Evolutionary conservation across 2,888 invertebrate species (phyloP).

Genomic region (Cylindroiulus punctatus): DNA sequence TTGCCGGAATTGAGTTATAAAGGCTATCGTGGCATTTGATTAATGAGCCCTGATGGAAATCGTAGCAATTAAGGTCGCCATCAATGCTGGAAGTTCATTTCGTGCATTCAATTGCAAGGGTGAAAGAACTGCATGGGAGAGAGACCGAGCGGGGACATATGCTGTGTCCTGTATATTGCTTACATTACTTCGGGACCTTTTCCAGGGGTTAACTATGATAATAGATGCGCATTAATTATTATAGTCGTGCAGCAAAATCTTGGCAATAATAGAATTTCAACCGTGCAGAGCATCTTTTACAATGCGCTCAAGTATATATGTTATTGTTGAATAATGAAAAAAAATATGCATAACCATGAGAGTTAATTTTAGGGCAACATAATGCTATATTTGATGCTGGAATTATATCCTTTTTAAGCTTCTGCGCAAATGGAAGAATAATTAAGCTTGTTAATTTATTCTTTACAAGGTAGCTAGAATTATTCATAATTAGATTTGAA

Average conservation of each 20-base stretch:
- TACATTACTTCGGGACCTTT: background rate
- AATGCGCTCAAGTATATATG: too few relatives aligned
- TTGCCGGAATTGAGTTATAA: slow-evolving; percentile 7
- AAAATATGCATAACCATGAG: too few relatives aligned
- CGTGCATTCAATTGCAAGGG: background rate
- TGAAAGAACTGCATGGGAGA: background rate
- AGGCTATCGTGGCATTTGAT: slow-evolving; percentile 6
- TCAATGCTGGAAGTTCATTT: background rate
- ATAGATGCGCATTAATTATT: background rate
- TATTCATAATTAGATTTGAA: too few relatives aligned
- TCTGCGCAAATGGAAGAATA: too few relatives aligned
- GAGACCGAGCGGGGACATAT: background rate
- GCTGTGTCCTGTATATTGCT: background rate
- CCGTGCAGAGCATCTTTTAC: too few relatives aligned
- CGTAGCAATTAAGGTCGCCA: slow-evolving; percentile 13
- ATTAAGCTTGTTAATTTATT: too few relatives aligned
- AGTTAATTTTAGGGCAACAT: too few relatives aligned
- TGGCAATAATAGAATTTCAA: too few relatives aligned
- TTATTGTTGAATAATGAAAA: too few relatives aligned
- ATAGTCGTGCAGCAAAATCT: background rate
- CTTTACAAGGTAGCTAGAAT: too few relatives aligned
- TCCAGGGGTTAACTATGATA: background rate
- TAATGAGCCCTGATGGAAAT: slow-evolving; percentile 21
- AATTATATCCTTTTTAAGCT: too few relatives aligned
- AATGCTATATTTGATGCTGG: too few relatives aligned